Conservation (phyloP, 2,888 invertebrate genomes). For the Tiliacea citrago region DNA sequence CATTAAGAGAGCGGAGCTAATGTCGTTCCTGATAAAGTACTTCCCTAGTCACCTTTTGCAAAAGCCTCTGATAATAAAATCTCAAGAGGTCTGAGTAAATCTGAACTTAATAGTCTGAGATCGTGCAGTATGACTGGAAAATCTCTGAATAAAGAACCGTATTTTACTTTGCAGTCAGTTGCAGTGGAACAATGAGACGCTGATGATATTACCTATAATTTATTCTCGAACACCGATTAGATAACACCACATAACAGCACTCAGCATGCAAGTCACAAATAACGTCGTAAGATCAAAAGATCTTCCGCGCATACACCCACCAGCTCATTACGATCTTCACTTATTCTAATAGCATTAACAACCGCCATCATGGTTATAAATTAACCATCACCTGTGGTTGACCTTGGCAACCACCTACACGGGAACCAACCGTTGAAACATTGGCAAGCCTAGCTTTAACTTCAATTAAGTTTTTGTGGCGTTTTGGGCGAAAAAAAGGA, state of each 20-base stretch:
- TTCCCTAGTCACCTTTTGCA: neutral
- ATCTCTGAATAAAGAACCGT: neutral
- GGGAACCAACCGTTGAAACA: conserved; percentile 30
- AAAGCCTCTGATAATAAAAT: too few species aligned
- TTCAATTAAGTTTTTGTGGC: conserved; percentile 47
- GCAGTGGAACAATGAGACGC: neutral
- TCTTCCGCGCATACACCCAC: conserved; percentile 47
- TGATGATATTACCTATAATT: neutral
- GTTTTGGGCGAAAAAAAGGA: conserved; percentile 27
- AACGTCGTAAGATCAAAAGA: conserved; percentile 44
- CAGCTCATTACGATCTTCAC: conserved; percentile 50
- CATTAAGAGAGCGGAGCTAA: too few species aligned
- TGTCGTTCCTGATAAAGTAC: neutral
- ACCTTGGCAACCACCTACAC: conserved; percentile 53
- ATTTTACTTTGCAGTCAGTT: neutral
- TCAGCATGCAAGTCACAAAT: conserved; percentile 22
- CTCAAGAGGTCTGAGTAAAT: too few species aligned
- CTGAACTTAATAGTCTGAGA: neutral
- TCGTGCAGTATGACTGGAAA: neutral
- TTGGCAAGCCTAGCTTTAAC: conserved; percentile 37
- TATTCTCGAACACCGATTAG: conserved; percentile 2
- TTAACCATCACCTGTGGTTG: conserved; percentile 46
- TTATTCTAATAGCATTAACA: conserved; percentile 51
- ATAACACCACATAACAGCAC: conserved; percentile 29
- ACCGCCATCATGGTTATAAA: conserved; percentile 54